Conservation (phyloP, 2,888 invertebrate species). For the Himalopsyche tibetana region DNA sequence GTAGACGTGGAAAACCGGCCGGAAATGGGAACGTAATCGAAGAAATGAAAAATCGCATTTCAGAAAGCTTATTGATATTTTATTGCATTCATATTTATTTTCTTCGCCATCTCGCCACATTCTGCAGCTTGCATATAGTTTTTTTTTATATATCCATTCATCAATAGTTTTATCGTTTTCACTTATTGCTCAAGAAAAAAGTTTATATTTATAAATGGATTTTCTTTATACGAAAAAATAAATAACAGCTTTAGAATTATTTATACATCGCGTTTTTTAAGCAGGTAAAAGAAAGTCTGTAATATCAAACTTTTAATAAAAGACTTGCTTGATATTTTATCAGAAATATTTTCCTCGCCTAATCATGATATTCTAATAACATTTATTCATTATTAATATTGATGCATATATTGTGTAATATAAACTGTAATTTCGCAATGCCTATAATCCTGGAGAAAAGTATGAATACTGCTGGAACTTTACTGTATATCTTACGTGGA, state of each 20-base stretch:
- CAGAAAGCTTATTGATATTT: conserved; percentile 55
- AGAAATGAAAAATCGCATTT: conserved; percentile 55
- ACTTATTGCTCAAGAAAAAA: neutral
- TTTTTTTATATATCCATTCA: conserved; percentile 8
- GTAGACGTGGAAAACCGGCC: conserved; percentile 41
- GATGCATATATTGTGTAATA: no score
- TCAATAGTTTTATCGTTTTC: conserved; percentile 18
- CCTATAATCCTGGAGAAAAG: no score
- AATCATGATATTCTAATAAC: no score
- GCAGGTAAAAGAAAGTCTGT: neutral
- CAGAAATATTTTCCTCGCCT: no score
- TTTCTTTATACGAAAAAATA: neutral
- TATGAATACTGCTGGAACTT: no score
- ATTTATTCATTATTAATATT: no score
- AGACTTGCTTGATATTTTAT: no score
- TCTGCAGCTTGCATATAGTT: conserved; percentile 9
- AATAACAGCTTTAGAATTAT: neutral
- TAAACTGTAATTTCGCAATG: no score
- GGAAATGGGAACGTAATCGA: conserved; percentile 54
- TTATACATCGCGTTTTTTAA: neutral
- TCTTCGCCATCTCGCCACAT: neutral
- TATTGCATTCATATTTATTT: conserved; percentile 51
- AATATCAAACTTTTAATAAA: neutral
- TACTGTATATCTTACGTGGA: no score
- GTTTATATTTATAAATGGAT: neutral